Evolutionary conservation across 2,888 invertebrate species (phyloP), one percentile per base, ranked within the genome.

Genomic region (Phymatocera aterrima): DNA sequence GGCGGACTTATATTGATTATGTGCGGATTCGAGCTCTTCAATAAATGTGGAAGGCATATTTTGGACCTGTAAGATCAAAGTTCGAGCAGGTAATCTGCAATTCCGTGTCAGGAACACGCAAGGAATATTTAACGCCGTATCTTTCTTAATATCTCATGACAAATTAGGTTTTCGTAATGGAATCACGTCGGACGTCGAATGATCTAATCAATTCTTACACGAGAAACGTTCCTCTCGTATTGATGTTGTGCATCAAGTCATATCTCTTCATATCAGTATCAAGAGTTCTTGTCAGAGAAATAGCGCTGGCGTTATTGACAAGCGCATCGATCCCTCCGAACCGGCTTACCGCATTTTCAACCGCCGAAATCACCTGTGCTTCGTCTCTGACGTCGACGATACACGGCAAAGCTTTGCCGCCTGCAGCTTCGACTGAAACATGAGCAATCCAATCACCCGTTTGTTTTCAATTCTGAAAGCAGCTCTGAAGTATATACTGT

Each of bases 291-390:
- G 97, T 95, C 77, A 97, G 91, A 0, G 95, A 95, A 85, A 99
- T 99, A 12, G 99, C 99, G 81, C 98, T 98, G 0, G 99, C 99
- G 92, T 99, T 99, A 92, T 99, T 99, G 21, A 99, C 92, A 24
- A 97, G 91, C 83, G 99, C 96, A 89, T 99, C 99, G 85, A 99
- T 98, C 12, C 98, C 98, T 43, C 98, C 98, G 91, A 99, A 99
- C 91, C 95, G 94, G 79, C 94, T 92, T 0, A 97, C 94, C 31
- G 97, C 95, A 83, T 93, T 93, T 86, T 96, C 93, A 18, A 97
- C 93, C 2, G 96, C 96, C 60, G 92, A 92, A 82, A 92, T 91
- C 0, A 97, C 92, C 90, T 96, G 95, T 40, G 92, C 92, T 91
- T 98, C 98, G 88, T 96, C 95, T 81, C 97, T 92, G 12, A 98